Evolutionary conservation across 1,140 invertebrate genomes (phyloP), one percentile per base, ranked within the genome.

Genomic region (Cataglyphis hispanica): DNA sequence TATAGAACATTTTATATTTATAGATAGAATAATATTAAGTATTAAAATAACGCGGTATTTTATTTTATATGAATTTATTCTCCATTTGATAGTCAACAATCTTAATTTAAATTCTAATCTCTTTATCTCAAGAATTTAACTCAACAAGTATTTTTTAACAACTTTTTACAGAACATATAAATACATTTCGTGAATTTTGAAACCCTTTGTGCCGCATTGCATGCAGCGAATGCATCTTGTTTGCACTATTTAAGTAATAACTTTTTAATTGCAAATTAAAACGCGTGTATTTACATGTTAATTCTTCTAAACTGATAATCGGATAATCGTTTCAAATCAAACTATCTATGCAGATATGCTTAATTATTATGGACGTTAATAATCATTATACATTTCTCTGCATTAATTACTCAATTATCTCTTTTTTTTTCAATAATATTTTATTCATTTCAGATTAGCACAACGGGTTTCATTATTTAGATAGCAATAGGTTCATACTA

Each of bases 401-500:
- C 37, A 72, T 81, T 46, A n/a, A 72, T 74, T 60, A 37, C 34
- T 74, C 78, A 60, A 34, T 80, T 61, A 37, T 67, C 61, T 61
- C n/a, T 80, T 25, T 67, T 78, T 22, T 80, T 10, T 80, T 13
- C 50, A 85, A 16, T 75, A 84, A 76, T 78, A 13, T 66, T 67
- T 85, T 46, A 37, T 84, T 31, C 72, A 86, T 64, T 86, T 83
- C 66, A 84, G 58, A 87, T 81, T 60, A 75, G 81, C 84, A 86
- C 80, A 89, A 88, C 69, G 75, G 88, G 91, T 88, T 93, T 92
- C 92, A 91, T 89, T 78, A 87, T 90, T 86, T 87, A 43, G 77
- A 40, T 85, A 69, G 69, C 88, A 75, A 90, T 86, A 84, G 87
- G 87, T 80, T 92, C 93, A 93, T 92, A 94, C 91, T 93, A 94